These are phyloP conservation scores for Pantelozetes paolii DNA, from an alignment of 2,888 invertebrate genomes.

Conservation along the genomic window DNA sequence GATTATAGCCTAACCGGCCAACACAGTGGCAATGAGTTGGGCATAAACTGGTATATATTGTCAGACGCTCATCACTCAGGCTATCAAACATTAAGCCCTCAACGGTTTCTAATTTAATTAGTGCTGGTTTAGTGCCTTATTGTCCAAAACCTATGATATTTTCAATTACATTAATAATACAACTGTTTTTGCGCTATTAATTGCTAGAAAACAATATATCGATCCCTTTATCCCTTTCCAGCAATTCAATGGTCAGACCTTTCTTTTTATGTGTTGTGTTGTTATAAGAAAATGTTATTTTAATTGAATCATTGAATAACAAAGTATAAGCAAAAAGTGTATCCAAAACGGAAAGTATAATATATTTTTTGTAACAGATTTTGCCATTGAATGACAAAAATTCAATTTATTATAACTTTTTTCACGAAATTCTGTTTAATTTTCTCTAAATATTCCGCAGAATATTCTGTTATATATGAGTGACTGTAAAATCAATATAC, in stretches of 20 bases:
- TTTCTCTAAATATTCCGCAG: background rate
- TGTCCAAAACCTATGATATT: background rate
- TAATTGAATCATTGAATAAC: background rate
- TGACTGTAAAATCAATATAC: background rate
- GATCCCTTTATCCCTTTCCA: background rate
- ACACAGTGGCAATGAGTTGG: background rate
- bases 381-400: background rate
- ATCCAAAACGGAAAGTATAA: background rate
- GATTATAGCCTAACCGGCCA: background rate
- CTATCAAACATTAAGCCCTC: background rate
- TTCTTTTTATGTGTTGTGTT: no score
- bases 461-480: background rate
- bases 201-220: background rate
- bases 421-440: background rate
- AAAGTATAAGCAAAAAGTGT: background rate
- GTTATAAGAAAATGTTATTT: background rate
- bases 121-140: background rate
- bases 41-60: background rate
- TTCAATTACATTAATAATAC: background rate
- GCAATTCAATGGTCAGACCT: background rate
- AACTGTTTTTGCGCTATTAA: background rate
- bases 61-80: background rate
- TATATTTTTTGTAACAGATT: background rate
- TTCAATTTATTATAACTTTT: background rate
- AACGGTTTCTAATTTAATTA: background rate